Conservation (phyloP, 2,888 invertebrate genomes). For the Prenolepis imparis region DNA sequence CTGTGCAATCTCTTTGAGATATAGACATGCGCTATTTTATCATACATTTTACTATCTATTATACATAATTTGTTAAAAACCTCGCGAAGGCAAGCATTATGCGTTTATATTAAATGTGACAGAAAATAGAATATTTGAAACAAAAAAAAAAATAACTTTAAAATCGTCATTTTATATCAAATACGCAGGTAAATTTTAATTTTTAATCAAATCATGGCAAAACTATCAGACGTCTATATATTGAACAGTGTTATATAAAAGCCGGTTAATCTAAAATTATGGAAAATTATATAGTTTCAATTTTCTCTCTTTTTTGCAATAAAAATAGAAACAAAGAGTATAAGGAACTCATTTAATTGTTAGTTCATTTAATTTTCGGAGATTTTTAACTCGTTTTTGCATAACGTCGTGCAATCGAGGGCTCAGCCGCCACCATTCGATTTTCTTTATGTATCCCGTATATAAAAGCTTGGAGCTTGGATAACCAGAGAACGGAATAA, state of each 20-base stretch:
- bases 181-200: not conserved
- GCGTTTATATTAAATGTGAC: not conserved
- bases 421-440: not conserved
- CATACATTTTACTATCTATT: not conserved
- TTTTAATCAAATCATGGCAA: not conserved
- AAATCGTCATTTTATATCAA: not conserved
- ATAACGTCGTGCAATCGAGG: constrained; percentile 8
- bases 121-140: not conserved
- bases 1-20: too few species aligned
- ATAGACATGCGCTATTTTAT: not conserved
- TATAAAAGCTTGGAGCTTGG: not conserved
- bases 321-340: not conserved
- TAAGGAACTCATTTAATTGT: not conserved
- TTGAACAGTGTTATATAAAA: not conserved
- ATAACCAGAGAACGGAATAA: constrained; percentile 57
- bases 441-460: not conserved
- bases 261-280: not conserved
- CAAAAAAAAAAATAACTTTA: not conserved
- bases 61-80: not conserved
- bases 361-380: not conserved
- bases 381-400: constrained; percentile 7
- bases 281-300: not conserved
- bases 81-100: not conserved
- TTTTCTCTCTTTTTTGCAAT: not conserved
- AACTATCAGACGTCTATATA: too few species aligned